Base-by-base conservation (phyloP, 92 coral and sea anemone genomes). In the Paramuricea clavata region DNA sequence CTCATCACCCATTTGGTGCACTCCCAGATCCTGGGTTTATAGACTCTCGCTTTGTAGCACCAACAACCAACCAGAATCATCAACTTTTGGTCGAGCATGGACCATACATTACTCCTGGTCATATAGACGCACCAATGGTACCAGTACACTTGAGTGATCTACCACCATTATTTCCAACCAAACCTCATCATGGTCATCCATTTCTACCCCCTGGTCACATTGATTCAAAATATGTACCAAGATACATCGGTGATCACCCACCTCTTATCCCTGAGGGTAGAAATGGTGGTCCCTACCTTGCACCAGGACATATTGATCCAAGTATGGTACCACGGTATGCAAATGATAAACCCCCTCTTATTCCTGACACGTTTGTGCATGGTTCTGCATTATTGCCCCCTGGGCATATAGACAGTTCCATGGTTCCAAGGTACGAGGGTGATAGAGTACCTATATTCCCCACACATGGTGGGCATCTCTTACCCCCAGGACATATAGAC, bases 401-500 rank as follows among this genome's bases (percentile, higher is more conserved):
- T 27, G 84, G 84, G 4, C 84, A 79, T 60, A 61, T 79, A 13
- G 84, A 79, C 59, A 79, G 56, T 23, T 36, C 73, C 7, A 13
- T 79, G 12, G 47, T 79, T 21, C 84, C 84, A 17, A 59, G 57
- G 74, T 79, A 79, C 57, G 84, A 79, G 47, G 47, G 84, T 41
- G 84, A 79, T 32, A 59, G 71, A 13, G 73, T 35, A 35, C 84
- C 84, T 34, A 35, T 79, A 61, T 65, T 79, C 57, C 84, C 84
- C 25, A 64, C 41, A 5, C 84, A 60, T 49, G 72, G 84, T 0
- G 52, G 52, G 6, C 73, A n/a, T 10, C 67, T 79, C 36, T 79
- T 79, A 60, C 84, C 84, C 34, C 84, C 84, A n/a, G 84, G 84
- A 34, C 84, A 79, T 42, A 79, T 79, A 9, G 84, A 79, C 36